phyloP scores from a whole-genome alignment of 2,888 invertebrate genomes.

The Hypsopygia costalis region DNA sequence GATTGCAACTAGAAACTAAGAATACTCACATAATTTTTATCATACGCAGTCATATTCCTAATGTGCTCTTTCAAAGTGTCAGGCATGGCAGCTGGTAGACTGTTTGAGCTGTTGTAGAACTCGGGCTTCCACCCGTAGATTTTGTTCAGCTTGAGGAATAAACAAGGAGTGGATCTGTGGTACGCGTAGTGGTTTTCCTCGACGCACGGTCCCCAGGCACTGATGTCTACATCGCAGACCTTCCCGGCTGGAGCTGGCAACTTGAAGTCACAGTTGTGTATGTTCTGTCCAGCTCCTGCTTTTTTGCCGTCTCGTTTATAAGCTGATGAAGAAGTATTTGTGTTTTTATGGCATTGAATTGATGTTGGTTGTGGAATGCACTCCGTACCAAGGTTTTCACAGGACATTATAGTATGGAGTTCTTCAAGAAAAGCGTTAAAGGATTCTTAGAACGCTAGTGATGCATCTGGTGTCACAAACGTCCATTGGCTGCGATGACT shows the following conservation, averaged over 20 bases:
- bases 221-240: slow-evolving; percentile 93
- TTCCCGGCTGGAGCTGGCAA: slow-evolving; percentile 85
- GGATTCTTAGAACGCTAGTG: too few species aligned
- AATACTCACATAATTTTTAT: slow-evolving; percentile 64
- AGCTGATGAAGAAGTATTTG: slow-evolving; percentile 56
- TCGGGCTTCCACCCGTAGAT: slow-evolving; percentile 95
- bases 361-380: too few species aligned
- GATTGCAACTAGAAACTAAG: not conserved
- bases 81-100: slow-evolving; percentile 89
- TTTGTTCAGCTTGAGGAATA: slow-evolving; percentile 97
- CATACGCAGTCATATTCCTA: slow-evolving; percentile 66
- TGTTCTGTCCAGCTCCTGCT: slow-evolving; percentile 87
- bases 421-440: too few species aligned
- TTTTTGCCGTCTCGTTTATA: slow-evolving; percentile 87
- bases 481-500: too few species aligned
- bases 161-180: slow-evolving; percentile 94
- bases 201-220: slow-evolving; percentile 89
- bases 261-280: slow-evolving; percentile 88
- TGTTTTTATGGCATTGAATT: too few species aligned
- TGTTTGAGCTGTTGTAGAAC: slow-evolving; percentile 86
- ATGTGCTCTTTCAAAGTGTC: slow-evolving; percentile 85
- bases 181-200: slow-evolving; percentile 94
- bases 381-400: too few species aligned
- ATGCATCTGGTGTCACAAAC: too few species aligned
- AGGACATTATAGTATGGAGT: too few species aligned